Evolutionary conservation across 2,797 vertebrate species (phyloP), one percentile per base, ranked within the genome.

Genomic region (Thaleichthys pacificus): DNA sequence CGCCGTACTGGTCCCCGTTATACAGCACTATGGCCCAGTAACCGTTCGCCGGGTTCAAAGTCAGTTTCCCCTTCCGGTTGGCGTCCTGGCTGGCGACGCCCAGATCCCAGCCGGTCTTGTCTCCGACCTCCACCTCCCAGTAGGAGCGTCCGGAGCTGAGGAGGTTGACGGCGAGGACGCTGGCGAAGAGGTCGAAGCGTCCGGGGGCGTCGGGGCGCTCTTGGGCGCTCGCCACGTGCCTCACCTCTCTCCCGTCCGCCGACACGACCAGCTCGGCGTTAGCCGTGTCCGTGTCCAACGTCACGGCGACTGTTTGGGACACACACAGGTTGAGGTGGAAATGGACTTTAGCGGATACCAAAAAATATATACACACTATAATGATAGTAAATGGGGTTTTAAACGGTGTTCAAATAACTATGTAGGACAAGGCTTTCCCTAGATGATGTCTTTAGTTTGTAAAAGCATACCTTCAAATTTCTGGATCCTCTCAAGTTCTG

Each of bases 401-500:
- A 22, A 30, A 57, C 30, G 3, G 7, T 2, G 17, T 12, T 32
- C 4, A 57, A 30, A 30, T 57, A 15, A 26, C 8, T 17, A 15
- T 42, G 42, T 12, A 24, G 12, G 30, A 12, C 24, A 11, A 54
- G 17, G 24, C 22, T 15, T 32, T 26, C 5, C 21, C 21, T 5
- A 24, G 22, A 21, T 22, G 1, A 51, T 32, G 6, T 6, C 1
- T 9, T n/a, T 19, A 5, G 19, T 24, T 14, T n/a, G 17, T 15
- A 64, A 65, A 19, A 2, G 74, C 71, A 0, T 32, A 92, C 91
- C 88, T 87, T 63, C 22, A 74, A 89, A 91, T 66, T 51, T 86
- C 51, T 61, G 57, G 54, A 90, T 32, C 75, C 90, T 88, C 51
- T 32, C 61, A 4, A 89, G 77, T 76, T 93, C 92, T 93, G 75